These are phyloP conservation scores for Drosophila rufa DNA, from an alignment of 1,140 invertebrate species.

Conservation along the genomic window DNA sequence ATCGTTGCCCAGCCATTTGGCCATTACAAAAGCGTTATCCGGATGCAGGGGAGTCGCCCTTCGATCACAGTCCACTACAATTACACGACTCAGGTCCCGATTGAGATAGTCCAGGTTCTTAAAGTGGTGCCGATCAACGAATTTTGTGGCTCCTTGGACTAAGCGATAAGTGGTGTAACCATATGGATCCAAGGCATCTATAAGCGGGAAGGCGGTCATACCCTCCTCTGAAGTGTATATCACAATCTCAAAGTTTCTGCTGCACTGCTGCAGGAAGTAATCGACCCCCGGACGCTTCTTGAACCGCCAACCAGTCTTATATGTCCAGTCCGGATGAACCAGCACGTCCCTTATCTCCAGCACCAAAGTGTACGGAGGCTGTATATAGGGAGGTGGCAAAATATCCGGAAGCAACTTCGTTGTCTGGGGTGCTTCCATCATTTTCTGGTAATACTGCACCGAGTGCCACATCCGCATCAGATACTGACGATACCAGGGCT, in stretches of 20 bases:
- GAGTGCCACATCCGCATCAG: conserved; percentile 91
- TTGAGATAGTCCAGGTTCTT: conserved; percentile 98
- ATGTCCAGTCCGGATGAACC: conserved; percentile 99
- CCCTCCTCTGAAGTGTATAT: conserved; percentile 97
- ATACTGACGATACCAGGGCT: conserved; percentile 90
- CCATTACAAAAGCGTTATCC: conserved; percentile 94
- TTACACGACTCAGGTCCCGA: conserved; percentile 96
- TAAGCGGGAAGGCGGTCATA: conserved; percentile 96
- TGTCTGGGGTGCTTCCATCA: conserved; percentile 96
- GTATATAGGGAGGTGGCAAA: conserved; percentile 95
- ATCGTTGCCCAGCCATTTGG: conserved; percentile 97
- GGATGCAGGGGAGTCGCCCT: conserved; percentile 94
- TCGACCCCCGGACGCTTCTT: conserved; percentile 99
- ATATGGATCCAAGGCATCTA: conserved; percentile 97
- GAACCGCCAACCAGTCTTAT: conserved; percentile 92
- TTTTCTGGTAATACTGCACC: conserved; percentile 92
- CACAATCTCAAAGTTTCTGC: conserved; percentile 97
- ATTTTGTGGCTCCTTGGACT: conserved; percentile 97
- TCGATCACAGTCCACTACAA: conserved; percentile 97
- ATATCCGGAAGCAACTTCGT: conserved; percentile 97
- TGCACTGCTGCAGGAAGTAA: conserved; percentile 96
- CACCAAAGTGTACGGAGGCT: conserved; percentile 98
- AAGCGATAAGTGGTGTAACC: conserved; percentile 94
- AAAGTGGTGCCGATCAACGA: conserved; percentile 96
- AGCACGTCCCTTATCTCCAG: conserved; percentile 98